Conservation (phyloP, 2,888 invertebrate genomes). For the Heliconius hortense region DNA sequence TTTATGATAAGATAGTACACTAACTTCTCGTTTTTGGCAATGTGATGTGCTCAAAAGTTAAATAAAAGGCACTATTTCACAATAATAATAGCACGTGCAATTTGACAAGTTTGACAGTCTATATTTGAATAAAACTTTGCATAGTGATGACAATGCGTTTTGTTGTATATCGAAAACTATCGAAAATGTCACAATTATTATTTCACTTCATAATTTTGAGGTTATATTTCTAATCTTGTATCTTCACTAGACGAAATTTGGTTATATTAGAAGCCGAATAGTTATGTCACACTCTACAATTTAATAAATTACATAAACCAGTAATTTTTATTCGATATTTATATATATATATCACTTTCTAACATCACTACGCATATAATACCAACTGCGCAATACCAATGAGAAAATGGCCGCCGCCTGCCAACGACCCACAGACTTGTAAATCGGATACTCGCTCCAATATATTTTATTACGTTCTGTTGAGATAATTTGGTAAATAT, state of each 20-base stretch:
- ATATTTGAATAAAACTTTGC: not conserved
- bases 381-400: conserved; percentile 34
- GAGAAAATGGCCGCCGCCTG: conserved; percentile 39
- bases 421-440: not conserved
- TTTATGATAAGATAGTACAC: not conserved
- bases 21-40: too few species aligned
- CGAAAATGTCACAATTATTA: not conserved
- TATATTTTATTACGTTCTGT: not conserved
- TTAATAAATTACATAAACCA: not conserved
- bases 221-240: not conserved
- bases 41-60: not conserved
- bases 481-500: not conserved
- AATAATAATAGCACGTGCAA: conserved; percentile 5
- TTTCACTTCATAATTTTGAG: not conserved
- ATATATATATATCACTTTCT: not conserved
- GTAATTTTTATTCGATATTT: conserved; percentile 1
- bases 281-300: not conserved
- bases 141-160: not conserved
- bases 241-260: not conserved
- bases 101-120: not conserved
- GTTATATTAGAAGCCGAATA: not conserved
- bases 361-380: not conserved
- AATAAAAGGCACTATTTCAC: not conserved
- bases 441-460: conserved; percentile 34
- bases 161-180: not conserved